Conservation (phyloP, 2,888 invertebrate genomes). For the Prenolepis imparis region DNA sequence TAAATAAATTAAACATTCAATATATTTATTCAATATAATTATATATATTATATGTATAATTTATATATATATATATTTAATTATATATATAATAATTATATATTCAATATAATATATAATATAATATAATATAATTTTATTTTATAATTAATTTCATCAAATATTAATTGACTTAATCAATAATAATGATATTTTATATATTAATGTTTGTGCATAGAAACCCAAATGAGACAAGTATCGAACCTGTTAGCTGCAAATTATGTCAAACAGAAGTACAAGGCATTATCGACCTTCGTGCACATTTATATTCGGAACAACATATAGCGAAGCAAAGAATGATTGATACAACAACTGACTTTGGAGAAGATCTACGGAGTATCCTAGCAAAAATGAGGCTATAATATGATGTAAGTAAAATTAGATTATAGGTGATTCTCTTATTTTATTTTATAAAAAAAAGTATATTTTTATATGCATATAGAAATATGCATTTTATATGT, state of each 20-base stretch:
- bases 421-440: background rate
- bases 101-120: too few relatives aligned
- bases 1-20: background rate
- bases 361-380: background rate
- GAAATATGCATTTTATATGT: too few relatives aligned
- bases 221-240: constrained; percentile 20
- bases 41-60: too few relatives aligned
- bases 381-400: constrained; percentile 13
- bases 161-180: background rate
- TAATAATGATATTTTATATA: background rate
- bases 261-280: constrained; percentile 86
- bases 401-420: background rate
- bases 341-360: constrained; percentile 17
- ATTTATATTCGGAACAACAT: constrained; percentile 87
- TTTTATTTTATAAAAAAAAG: constrained; percentile 9
- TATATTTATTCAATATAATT: background rate
- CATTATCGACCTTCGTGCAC: constrained; percentile 87
- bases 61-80: background rate
- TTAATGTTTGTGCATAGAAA: constrained; percentile 63
- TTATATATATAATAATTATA: too few relatives aligned
- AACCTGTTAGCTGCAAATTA: constrained; percentile 86
- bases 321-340: constrained; percentile 83
- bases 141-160: background rate
- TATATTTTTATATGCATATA: too few relatives aligned
- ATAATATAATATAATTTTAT: background rate